Evolutionary conservation across 1,140 invertebrate genomes (phyloP), one percentile per base, ranked within the genome.

Genomic region (Ceratina calcarata): DNA sequence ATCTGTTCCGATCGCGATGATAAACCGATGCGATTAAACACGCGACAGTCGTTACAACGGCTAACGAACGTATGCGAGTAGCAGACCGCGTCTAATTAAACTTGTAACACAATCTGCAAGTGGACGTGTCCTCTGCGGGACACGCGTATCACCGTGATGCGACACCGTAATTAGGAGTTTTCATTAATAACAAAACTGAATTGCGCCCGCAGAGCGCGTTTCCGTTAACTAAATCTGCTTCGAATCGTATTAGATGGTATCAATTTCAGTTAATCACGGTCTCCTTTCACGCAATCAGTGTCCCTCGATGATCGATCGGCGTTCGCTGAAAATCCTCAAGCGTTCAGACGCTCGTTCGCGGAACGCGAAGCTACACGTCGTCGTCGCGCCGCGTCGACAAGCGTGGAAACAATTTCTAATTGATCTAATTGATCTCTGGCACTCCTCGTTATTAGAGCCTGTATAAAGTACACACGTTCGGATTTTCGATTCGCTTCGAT

Each of bases 131-230:
- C 71, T 53, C 16, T 13, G 20, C 12, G n/a, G n/a, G 16, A 6
- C n/a, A 16, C 7, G 53, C 53, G 55, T 22, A 20, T 22, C 45
- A 20, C 24, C 27, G 15, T 32, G n/a, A 2, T 6, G 22, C 51
- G 45, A 67, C 32, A 12, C 18, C 16, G 32, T 67, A 75, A 76
- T 76, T 67, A 58, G 20, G 22, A 75, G n/a, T 76, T 67, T 67
- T 58, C 64, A 67, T 67, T 67, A 57, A 75, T 18, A 62, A 75
- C 27, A 10, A 58, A 66, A 58, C 22, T n/a, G 53, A 66, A 57
- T 20, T 12, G 24, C 20, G 27, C 22, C 15, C 51, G 13, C 3
- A 1, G n/a, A 12, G 22, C 32, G 10, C 24, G 20, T 32, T 15
- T 55, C 57, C 58, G 3, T 49, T 62, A 49, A 62, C 61, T 61